These are phyloP conservation scores for Scaptomyza montana DNA, from an alignment of 1,140 invertebrate genomes.

Conservation along the genomic window DNA sequence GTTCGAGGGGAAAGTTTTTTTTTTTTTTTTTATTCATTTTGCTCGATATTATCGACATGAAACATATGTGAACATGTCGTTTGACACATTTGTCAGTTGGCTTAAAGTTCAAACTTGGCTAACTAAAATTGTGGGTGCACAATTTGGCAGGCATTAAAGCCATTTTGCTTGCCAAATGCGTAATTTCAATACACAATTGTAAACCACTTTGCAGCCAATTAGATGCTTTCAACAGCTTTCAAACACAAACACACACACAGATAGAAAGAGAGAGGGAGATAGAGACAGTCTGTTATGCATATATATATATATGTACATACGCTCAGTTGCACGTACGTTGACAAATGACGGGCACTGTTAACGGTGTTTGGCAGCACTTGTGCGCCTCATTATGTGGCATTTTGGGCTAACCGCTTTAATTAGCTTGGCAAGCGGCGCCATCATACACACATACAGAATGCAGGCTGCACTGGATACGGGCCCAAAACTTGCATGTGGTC, in stretches of 20 bases:
- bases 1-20: slow-evolving; percentile 37
- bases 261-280: not conserved
- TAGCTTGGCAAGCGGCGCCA: slow-evolving; percentile 58
- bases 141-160: slow-evolving; percentile 9
- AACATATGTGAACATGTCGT: slow-evolving; percentile 80
- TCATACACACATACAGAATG: slow-evolving; percentile 2
- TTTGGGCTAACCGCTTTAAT: slow-evolving; percentile 78
- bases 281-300: slow-evolving; percentile 2
- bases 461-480: slow-evolving; percentile 44
- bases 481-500: slow-evolving; percentile 60
- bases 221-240: slow-evolving; percentile 72
- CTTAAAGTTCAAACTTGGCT: slow-evolving; percentile 49
- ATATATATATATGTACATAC: not conserved
- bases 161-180: slow-evolving; percentile 8
- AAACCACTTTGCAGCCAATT: slow-evolving; percentile 74
- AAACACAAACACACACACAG: slow-evolving; percentile 9
- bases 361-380: slow-evolving; percentile 80
- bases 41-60: slow-evolving; percentile 75
- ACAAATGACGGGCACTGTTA: slow-evolving; percentile 80
- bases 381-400: slow-evolving; percentile 80
- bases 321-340: slow-evolving; percentile 43
- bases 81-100: slow-evolving; percentile 80
- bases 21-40: slow-evolving; percentile 10
- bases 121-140: no score
- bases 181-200: slow-evolving; percentile 56